These are phyloP conservation scores for Chinchilla lanigera DNA, from an alignment of 2,113 vertebrate species.

Conservation along the genomic window DNA sequence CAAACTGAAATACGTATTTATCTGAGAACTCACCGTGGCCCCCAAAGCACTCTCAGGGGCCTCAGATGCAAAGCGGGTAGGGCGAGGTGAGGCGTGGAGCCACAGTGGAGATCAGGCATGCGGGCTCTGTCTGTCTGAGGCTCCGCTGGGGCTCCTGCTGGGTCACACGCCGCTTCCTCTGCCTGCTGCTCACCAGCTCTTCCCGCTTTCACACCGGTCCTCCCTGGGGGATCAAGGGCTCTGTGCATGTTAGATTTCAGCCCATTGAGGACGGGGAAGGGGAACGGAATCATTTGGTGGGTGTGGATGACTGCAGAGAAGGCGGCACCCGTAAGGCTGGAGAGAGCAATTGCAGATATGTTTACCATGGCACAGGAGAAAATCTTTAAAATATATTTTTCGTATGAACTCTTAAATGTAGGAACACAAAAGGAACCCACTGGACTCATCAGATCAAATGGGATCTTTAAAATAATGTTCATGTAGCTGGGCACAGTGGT, in stretches of 20 bases:
- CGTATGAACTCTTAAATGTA: not conserved
- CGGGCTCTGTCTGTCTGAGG: not conserved
- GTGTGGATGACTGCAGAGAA: not conserved
- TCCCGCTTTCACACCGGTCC: not conserved
- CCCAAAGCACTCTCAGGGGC: conserved; percentile 43
- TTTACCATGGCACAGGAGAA: not conserved
- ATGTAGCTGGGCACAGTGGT: not conserved
- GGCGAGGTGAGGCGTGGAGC: not conserved
- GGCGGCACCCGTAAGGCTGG: not conserved
- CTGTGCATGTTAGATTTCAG: not conserved
- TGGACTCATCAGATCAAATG: not conserved
- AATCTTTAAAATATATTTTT: not conserved
- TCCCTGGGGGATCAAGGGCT: not conserved
- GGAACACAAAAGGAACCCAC: not conserved
- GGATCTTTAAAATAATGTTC: not conserved
- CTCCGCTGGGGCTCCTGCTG: not conserved
- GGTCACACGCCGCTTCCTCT: not conserved
- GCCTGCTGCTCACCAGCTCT: not conserved
- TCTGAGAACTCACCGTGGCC: conserved; percentile 62
- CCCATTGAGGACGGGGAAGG: not conserved
- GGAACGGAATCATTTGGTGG: not conserved
- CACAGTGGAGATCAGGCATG: not conserved
- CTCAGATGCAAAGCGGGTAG: conserved; percentile 40
- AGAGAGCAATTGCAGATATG: not conserved
- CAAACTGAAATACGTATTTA: conserved; percentile 76